A percentile compares a stretch with the other conserved stretches of the same genome.
These are phyloP conservation scores for Ptiloglossa arizonensis DNA, from an alignment of 1,140 invertebrate species.

Conservation along the genomic window DNA sequence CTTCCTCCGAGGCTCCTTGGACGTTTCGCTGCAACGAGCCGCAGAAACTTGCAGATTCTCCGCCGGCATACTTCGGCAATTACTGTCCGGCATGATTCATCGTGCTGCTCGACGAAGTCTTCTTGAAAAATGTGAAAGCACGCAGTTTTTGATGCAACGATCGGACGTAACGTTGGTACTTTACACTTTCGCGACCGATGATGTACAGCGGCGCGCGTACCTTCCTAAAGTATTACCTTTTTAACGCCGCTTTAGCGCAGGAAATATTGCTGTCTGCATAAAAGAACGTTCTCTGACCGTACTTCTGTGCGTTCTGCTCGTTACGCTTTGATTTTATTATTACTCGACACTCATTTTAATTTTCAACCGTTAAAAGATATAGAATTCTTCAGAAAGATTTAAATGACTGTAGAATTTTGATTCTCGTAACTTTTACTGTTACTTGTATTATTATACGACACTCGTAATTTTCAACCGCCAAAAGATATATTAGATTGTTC, in stretches of 20 bases:
- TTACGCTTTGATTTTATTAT: no score
- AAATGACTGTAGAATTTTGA: no score
- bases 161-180: not conserved
- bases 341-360: no score
- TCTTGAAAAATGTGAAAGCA: constrained; percentile 17
- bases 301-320: no score
- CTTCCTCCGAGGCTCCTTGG: no score
- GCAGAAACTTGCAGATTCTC: constrained; percentile 10
- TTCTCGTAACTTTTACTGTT: no score
- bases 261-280: not conserved
- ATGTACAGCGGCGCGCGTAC: not conserved
- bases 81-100: constrained; percentile 20
- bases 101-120: not conserved
- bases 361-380: no score
- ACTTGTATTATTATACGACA: no score
- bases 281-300: not conserved
- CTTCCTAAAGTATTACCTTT: not conserved
- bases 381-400: no score
- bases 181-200: not conserved
- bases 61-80: constrained; percentile 3
- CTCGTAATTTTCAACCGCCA: no score
- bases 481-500: no score
- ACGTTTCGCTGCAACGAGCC: not conserved
- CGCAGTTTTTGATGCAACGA: not conserved
- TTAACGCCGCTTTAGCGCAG: not conserved